Conservation (phyloP, 2,888 invertebrate species). For the Aporophyla nigra region DNA sequence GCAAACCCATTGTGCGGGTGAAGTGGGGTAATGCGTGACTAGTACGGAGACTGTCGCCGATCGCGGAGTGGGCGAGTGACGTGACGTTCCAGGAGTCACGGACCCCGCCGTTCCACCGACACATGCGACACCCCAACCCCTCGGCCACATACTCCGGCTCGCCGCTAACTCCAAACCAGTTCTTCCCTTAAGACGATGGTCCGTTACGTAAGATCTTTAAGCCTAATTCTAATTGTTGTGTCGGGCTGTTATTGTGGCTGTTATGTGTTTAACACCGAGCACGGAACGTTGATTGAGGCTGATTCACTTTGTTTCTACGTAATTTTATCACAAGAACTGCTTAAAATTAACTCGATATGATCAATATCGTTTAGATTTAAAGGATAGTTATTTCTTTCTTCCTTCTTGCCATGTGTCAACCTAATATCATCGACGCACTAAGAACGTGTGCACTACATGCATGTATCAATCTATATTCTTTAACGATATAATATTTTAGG, state of each 20-base stretch:
- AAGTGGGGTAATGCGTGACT: conserved; percentile 74
- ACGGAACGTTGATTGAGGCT: conserved; percentile 10
- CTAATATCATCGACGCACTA: neutral
- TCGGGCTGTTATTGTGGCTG: conserved; percentile 8
- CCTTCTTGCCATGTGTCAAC: neutral
- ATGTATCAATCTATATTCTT: neutral
- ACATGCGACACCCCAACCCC: neutral
- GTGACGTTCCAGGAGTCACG: conserved; percentile 34
- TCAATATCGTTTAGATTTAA: conserved; percentile 1
- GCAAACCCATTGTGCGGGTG: conserved; percentile 83
- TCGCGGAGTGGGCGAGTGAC: conserved; percentile 18
- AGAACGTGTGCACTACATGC: neutral
- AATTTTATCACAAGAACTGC: neutral
- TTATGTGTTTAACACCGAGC: conserved; percentile 22
- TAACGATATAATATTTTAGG: neutral
- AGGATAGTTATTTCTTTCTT: neutral
- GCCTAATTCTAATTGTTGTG: conserved; percentile 25
- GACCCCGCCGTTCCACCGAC: conserved; percentile 15
- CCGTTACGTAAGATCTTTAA: conserved; percentile 34
- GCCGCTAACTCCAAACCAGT: neutral
- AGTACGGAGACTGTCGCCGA: neutral
- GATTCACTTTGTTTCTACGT: conserved; percentile 1
- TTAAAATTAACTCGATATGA: neutral
- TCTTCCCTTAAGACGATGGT: neutral
- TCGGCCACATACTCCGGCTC: neutral